These are phyloP conservation scores for Poecilia gillii DNA, from an alignment of 2,797 vertebrate species.

Conservation along the genomic window DNA sequence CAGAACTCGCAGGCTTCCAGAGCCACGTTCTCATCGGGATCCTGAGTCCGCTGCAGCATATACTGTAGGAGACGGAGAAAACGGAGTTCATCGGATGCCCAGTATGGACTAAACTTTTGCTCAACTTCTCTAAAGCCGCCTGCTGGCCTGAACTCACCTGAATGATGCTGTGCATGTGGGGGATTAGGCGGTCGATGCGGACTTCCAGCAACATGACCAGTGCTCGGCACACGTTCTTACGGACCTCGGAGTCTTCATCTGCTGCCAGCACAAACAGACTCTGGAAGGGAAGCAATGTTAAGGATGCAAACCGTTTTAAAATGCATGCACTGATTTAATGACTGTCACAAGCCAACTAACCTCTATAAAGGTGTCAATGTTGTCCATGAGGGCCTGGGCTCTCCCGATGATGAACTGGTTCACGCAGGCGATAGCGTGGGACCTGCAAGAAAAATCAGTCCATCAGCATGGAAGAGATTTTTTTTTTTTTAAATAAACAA, in stretches of 20 bases:
- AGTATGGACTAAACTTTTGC: not conserved
- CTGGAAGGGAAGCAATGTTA: slow-evolving; percentile 61
- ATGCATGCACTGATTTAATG: not conserved
- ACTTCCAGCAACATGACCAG: slow-evolving; percentile 96
- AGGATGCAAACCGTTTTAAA: not conserved
- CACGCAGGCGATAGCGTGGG: slow-evolving; percentile 94
- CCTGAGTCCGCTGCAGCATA: slow-evolving; percentile 96
- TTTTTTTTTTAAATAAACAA: not conserved
- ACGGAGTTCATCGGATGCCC: not conserved
- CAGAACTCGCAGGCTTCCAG: slow-evolving; percentile 97
- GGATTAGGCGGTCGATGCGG: slow-evolving; percentile 92
- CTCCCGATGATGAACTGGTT: slow-evolving; percentile 97
- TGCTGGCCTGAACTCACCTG: slow-evolving; percentile 77
- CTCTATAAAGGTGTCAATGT: slow-evolving; percentile 96
- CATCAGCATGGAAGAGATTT: not conserved
- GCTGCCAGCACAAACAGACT: slow-evolving; percentile 93
- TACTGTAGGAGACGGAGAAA: slow-evolving; percentile 78
- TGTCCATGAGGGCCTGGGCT: slow-evolving; percentile 96
- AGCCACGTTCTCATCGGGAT: slow-evolving; percentile 93
- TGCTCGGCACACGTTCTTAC: slow-evolving; percentile 93
- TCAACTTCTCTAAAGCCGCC: not conserved
- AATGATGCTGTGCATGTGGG: slow-evolving; percentile 97
- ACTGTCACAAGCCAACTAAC: slow-evolving; percentile 65
- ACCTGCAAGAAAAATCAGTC: slow-evolving; percentile 72
- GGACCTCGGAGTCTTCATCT: slow-evolving; percentile 93